Evolutionary conservation across 2,797 vertebrate species (phyloP).

Genomic region (Epinephelus coioides): DNA sequence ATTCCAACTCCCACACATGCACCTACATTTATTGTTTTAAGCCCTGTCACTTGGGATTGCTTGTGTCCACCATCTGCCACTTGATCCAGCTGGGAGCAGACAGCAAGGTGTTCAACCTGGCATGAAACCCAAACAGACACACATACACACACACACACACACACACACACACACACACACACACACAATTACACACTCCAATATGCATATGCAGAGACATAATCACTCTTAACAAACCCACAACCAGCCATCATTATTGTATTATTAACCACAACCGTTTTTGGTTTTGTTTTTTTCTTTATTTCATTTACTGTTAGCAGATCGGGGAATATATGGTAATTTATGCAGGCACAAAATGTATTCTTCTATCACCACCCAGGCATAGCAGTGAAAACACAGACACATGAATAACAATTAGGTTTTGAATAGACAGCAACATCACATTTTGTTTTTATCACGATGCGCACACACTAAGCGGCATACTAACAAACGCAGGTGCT

Average conservation of each 20-base stretch:
- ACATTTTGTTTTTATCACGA: conserved; percentile 40
- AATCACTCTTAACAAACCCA: conserved; percentile 7
- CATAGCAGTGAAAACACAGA: conserved; percentile 44
- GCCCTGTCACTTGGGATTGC: conserved; percentile 49
- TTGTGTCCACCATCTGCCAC: conserved; percentile 79
- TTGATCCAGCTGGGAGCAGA: conserved; percentile 57
- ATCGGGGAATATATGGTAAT: conserved; percentile 52
- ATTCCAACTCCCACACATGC: conserved; percentile 13
- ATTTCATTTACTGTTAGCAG: conserved; percentile 22
- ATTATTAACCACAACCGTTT: conserved; percentile 14
- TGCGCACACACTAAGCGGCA: conserved; percentile 1
- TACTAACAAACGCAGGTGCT: conserved; percentile 25
- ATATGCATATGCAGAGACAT: conserved; percentile 8
- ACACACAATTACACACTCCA: conserved; percentile 1
- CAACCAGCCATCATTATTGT: conserved; percentile 19
- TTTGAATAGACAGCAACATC: conserved; percentile 42
- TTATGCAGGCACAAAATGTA: conserved; percentile 49
- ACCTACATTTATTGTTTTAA: conserved; percentile 37
- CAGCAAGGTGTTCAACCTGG: conserved; percentile 49
- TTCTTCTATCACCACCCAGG: conserved; percentile 35
- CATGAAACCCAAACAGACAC: conserved; percentile 46
- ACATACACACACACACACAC: conserved; percentile 20
- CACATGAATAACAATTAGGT: conserved; percentile 52
- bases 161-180: conserved; percentile 18
- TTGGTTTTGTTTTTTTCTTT: not conserved